Evolutionary conservation across 2,113 vertebrate genomes (phyloP), one percentile per base, ranked within the genome.

Genomic region (Peromyscus polionotus): DNA sequence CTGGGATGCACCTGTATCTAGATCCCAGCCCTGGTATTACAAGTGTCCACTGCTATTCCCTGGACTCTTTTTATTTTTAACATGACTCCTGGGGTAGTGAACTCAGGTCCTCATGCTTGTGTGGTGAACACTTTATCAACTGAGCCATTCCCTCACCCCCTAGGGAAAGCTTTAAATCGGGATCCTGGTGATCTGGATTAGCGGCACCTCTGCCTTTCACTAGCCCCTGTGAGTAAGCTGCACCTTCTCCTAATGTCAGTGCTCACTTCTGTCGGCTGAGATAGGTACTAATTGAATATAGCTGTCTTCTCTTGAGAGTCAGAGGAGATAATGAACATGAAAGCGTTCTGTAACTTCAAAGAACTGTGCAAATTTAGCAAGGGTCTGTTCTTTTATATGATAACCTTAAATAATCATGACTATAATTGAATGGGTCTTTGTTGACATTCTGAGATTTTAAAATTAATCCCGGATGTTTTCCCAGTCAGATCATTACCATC

Each of bases 381-480:
- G 63, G 9, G 94, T 24, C 83, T 67, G 59, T 80, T 90, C 39
- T 84, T 87, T 89, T 65, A n/a, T n/a, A 11, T 48, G 28, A 48
- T 84, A 94, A 90, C n/a, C 28, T 84, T 88, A 95, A 95, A 84
- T 84, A 93, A 92, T 88, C 79, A 45, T 88, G 19, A 90, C 68
- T 88, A 67, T 94, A 81, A 94, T 88, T 13, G 57, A 88, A 73
- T 89, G 59, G 93, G 77, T 88, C 70, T 92, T 85, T 79, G 81
- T 95, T 93, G 88, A 93, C 73, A 81, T 88, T 94, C 91, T 97
- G 73, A 81, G 67, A 57, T 89, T 88, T 97, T 86, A 91, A 96
- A 97, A 80, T 96, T 87, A 80, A 96, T 94, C 63, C 54, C 9
- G 48, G 68, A 14, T 93, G 63, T 77, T 73, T 95, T 96, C 31